Conservation (phyloP, 2,113 vertebrate species). For the Spilogale gracilis region DNA sequence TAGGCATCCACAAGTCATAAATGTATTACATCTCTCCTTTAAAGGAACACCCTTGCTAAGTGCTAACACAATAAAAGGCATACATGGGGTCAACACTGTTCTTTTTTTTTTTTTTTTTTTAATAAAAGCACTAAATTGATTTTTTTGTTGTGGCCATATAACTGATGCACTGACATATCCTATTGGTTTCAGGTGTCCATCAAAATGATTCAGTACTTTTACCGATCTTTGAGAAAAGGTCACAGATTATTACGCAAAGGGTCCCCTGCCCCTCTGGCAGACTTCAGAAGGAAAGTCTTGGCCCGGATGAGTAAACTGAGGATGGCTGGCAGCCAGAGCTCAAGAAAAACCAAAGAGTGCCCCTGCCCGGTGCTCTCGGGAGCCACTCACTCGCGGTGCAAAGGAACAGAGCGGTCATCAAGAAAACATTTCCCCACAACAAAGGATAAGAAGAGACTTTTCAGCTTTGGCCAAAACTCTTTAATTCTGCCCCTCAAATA, state of each 20-base stretch:
- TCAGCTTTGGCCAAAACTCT: neutral
- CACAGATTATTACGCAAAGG: neutral
- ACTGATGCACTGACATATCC: neutral
- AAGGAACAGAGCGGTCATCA: neutral
- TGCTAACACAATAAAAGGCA: neutral
- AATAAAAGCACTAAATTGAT: neutral
- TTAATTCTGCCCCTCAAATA: neutral
- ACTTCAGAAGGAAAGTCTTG: neutral
- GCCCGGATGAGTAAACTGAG: neutral
- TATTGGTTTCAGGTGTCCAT: neutral
- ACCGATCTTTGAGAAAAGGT: neutral
- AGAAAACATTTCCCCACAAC: neutral
- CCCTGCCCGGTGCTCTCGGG: neutral
- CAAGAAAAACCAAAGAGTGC: neutral
- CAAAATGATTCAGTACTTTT: neutral
- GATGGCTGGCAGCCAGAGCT: neutral
- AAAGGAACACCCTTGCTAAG: neutral
- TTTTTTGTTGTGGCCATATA: neutral
- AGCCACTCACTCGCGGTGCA: neutral
- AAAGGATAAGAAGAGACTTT: neutral
- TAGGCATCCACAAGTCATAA: neutral
- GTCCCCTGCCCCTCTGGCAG: neutral
- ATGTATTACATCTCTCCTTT: neutral
- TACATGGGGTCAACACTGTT: neutral
- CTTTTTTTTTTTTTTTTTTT: neutral